Evolutionary conservation across 64 coral and sea anemone genomes (phyloP).

Genomic region (Pachyseris speciosa): DNA sequence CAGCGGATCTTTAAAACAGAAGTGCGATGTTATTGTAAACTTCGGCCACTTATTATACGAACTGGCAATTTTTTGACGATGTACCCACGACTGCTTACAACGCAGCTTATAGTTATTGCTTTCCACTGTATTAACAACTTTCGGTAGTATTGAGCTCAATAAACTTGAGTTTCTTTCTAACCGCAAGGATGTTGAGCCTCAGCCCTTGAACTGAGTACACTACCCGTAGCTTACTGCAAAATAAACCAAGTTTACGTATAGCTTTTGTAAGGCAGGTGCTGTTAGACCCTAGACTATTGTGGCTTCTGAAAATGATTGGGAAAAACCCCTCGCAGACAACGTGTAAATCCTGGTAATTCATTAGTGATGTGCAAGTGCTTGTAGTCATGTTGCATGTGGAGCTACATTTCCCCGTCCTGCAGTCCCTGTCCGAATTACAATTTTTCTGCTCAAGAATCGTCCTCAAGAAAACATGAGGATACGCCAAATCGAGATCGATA

Average conservation of each 20-base stretch:
- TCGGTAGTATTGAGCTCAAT: no score
- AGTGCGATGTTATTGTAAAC: no score
- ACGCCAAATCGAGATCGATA: conserved; percentile 70
- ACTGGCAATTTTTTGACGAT: no score
- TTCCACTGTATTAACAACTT: no score
- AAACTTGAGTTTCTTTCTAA: conserved; percentile 1
- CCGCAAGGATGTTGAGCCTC: not conserved
- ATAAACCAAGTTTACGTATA: not conserved
- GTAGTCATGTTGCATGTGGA: conserved; percentile 49
- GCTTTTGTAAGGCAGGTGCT: not conserved
- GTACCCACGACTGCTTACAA: no score
- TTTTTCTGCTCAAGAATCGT: conserved; percentile 9
- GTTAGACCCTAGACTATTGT: not conserved
- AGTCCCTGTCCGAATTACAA: conserved; percentile 30
- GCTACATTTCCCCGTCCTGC: not conserved
- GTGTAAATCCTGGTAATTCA: conserved; percentile 49
- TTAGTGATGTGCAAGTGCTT: conserved; percentile 41
- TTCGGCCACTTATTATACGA: no score
- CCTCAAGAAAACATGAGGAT: conserved; percentile 20
- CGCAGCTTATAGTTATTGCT: no score
- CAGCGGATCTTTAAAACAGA: no score
- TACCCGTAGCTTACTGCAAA: conserved; percentile 24
- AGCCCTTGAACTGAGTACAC: not conserved
- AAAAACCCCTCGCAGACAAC: conserved; percentile 59
- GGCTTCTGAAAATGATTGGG: conserved; percentile 5